Conservation (phyloP, 2,888 invertebrate genomes). For the Drosophila fungiperda region DNA sequence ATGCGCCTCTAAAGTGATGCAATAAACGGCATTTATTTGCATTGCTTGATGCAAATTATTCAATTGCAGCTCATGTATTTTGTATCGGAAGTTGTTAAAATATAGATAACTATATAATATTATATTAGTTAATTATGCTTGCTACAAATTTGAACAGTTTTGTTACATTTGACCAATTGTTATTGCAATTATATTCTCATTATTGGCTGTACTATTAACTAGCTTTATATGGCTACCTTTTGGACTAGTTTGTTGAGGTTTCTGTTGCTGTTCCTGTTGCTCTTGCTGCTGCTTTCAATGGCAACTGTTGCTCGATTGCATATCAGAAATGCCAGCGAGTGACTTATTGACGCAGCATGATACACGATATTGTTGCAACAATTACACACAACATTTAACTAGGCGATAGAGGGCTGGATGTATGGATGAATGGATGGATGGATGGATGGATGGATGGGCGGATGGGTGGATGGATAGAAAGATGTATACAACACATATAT, state of each 20-base stretch:
- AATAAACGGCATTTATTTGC: too few relatives aligned
- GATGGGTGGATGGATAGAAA: slow-evolving; percentile 4
- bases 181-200: neutral
- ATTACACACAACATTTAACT: slow-evolving; percentile 47
- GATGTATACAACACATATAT: neutral
- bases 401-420: slow-evolving; percentile 29
- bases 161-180: neutral
- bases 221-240: neutral
- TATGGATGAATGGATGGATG: slow-evolving; percentile 12
- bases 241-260: neutral
- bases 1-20: too few relatives aligned
- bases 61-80: neutral
- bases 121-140: neutral
- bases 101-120: neutral
- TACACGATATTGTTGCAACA: slow-evolving; percentile 52
- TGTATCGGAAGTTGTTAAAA: neutral
- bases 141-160: neutral
- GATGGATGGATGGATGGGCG: neutral
- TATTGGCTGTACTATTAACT: neutral
- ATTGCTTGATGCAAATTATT: neutral
- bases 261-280: neutral
- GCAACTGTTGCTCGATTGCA: slow-evolving; percentile 54
- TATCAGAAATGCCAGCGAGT: slow-evolving; percentile 70
- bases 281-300: slow-evolving; percentile 20
- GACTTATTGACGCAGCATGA: slow-evolving; percentile 78